Evolutionary conservation across 2,113 vertebrate species (phyloP).

Genomic region (Mus spicilegus): DNA sequence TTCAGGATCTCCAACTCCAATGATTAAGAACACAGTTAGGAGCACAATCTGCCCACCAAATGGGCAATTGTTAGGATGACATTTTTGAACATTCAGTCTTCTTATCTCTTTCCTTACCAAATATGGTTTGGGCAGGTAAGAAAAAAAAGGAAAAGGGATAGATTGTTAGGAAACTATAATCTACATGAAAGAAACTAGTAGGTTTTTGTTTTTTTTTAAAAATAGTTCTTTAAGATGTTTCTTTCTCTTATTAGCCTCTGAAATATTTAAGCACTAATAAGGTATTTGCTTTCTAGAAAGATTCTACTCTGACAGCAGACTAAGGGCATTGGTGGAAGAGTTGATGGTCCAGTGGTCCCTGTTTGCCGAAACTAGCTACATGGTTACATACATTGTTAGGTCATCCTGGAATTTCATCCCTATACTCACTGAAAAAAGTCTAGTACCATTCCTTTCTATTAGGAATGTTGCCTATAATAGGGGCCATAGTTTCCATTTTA

Average conservation of each 20-base stretch:
- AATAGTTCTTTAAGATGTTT: neutral
- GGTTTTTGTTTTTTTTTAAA: neutral
- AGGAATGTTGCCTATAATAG: neutral
- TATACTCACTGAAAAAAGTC: neutral
- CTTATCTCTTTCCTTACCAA: neutral
- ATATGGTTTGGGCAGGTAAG: neutral
- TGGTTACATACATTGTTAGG: neutral
- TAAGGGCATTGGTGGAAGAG: neutral
- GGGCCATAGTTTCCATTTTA: neutral
- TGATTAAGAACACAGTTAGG: neutral
- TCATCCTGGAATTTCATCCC: neutral
- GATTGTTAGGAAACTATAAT: neutral
- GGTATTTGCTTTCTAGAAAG: neutral
- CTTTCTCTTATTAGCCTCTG: neutral
- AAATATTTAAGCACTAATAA: neutral
- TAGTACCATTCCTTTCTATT: neutral
- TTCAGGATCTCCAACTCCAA: neutral
- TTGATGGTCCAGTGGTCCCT: neutral
- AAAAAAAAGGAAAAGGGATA: slow-evolving; percentile 3
- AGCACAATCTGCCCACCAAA: neutral
- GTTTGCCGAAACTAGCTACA: neutral
- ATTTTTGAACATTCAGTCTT: neutral
- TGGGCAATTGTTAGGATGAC: neutral
- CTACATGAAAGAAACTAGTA: neutral
- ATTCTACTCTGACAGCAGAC: neutral